These are phyloP conservation scores for Liopterus haemorrhoidalis DNA, from an alignment of 2,888 invertebrate species.

Conservation along the genomic window DNA sequence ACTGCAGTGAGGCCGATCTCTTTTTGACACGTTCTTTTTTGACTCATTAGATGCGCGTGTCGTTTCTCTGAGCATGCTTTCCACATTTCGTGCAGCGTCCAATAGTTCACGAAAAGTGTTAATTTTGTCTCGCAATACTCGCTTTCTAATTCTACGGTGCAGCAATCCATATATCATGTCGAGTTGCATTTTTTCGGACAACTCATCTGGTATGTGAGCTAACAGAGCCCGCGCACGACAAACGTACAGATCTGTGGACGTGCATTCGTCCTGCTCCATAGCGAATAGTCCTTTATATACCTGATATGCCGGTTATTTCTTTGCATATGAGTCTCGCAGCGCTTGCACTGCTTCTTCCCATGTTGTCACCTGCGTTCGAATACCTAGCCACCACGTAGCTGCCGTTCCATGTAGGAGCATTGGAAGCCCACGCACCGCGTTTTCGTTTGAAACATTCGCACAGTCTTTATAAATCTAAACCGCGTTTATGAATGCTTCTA, in stretches of 20 bases:
- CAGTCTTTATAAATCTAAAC: too few species aligned
- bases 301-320: constrained; percentile 14
- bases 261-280: constrained; percentile 7
- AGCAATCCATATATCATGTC: constrained; percentile 14
- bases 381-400: too few species aligned
- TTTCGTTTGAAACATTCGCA: too few species aligned
- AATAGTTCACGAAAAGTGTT: too few species aligned
- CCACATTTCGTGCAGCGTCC: constrained; percentile 4
- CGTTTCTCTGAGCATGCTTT: constrained; percentile 5
- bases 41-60: too few species aligned
- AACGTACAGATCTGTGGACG: constrained; percentile 11
- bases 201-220: constrained; percentile 3
- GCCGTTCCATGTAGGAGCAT: too few species aligned
- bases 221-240: constrained; percentile 10
- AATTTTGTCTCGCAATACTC: constrained; percentile 8
- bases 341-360: too few species aligned
- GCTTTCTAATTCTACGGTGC: constrained; percentile 6
- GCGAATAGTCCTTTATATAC: constrained; percentile 9
- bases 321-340: constrained; percentile 16
- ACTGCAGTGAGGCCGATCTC: too few species aligned
- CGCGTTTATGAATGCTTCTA: too few species aligned
- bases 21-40: too few species aligned
- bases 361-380: too few species aligned
- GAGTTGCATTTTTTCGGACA: constrained; percentile 6
- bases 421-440: too few species aligned